Conservation (phyloP, 2,888 invertebrate species). For the Heteromurus nitidus region DNA sequence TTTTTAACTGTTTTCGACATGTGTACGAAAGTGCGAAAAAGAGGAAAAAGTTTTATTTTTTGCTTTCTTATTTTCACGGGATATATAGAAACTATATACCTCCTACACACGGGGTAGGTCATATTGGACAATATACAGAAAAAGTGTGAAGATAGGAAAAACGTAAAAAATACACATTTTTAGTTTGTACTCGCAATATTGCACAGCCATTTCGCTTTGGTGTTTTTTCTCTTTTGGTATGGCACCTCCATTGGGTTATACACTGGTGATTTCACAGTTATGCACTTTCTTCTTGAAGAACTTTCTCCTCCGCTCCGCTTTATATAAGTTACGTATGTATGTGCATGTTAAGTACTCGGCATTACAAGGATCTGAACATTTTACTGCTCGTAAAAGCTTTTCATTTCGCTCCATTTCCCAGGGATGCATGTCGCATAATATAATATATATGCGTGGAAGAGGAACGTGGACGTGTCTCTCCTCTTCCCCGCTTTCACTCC, state of each 20-base stretch:
- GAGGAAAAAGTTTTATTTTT: too few relatives aligned
- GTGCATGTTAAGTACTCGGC: constrained; percentile 49
- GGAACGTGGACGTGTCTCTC: not conserved
- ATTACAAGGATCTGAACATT: constrained; percentile 45
- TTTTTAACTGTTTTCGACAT: constrained; percentile 32
- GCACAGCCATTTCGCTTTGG: too few relatives aligned
- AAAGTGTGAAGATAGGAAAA: too few relatives aligned
- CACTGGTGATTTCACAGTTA: constrained; percentile 8
- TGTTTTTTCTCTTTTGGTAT: too few relatives aligned
- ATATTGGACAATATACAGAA: too few relatives aligned
- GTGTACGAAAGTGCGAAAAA: constrained; percentile 31
- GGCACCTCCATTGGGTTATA: too few relatives aligned
- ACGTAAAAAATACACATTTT: too few relatives aligned
- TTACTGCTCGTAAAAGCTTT: constrained; percentile 58
- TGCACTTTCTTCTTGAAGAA: not conserved
- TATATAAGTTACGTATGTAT: too few relatives aligned
- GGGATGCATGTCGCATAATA: constrained; percentile 41
- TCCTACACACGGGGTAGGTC: too few relatives aligned
- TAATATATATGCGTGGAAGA: constrained; percentile 11
- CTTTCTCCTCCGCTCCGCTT: not conserved
- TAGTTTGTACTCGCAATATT: too few relatives aligned
- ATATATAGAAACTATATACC: too few relatives aligned
- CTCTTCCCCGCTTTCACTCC: not conserved
- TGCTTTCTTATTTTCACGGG: too few relatives aligned
- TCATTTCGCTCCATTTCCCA: constrained; percentile 52